phyloP scores from a whole-genome alignment of 2,797 vertebrate genomes.

The Ctenosaura bakeri region DNA sequence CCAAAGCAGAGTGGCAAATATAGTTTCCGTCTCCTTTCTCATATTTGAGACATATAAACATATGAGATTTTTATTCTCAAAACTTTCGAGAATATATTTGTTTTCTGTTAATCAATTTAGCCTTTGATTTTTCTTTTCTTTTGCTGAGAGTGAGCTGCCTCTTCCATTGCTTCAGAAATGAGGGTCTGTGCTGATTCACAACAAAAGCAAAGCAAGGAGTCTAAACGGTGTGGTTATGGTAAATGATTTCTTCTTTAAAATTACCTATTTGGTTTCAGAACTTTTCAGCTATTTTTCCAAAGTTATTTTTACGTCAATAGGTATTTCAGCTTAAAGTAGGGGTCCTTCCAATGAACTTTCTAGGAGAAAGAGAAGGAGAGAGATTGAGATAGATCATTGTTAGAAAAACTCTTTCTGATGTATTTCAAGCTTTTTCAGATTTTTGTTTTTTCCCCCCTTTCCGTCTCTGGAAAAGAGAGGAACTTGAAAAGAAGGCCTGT shows the following conservation, averaged over 20 bases:
- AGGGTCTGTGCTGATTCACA: not conserved
- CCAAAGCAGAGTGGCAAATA: not conserved
- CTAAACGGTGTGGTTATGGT: not conserved
- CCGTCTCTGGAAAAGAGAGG: not conserved
- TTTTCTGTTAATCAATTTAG: not conserved
- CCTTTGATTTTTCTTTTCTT: not conserved
- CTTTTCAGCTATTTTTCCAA: not conserved
- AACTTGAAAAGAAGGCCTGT: not conserved
- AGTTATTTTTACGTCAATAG: not conserved
- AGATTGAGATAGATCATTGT: not conserved
- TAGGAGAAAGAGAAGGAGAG: not conserved
- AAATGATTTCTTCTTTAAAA: not conserved
- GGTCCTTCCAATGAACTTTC: not conserved
- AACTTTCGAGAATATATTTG: not conserved
- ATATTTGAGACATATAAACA: not conserved
- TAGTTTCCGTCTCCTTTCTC: not conserved
- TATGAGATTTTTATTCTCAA: not conserved
- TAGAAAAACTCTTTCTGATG: not conserved
- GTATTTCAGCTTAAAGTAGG: not conserved
- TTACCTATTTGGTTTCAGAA: not conserved
- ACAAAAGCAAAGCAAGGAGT: not conserved
- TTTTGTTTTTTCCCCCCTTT: not conserved
- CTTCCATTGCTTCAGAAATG: not conserved
- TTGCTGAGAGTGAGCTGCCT: not conserved
- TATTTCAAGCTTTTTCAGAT: slow-evolving; percentile 8